phyloP scores from a whole-genome alignment of 30 jellyfish, hydroid and myxozoan species.

The Hydra vulgaris region DNA sequence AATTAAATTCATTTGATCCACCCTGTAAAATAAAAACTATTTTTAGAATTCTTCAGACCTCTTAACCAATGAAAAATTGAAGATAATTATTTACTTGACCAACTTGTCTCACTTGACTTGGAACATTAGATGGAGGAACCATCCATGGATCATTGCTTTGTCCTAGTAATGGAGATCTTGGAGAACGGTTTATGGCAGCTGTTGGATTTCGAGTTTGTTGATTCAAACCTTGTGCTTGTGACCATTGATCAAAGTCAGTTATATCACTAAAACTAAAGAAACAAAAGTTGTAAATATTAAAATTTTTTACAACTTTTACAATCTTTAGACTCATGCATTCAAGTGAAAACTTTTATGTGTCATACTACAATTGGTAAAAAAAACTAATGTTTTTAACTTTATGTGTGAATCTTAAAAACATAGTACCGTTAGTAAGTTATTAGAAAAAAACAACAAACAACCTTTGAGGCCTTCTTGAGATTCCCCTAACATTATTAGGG shows the following conservation, averaged over 20 bases:
- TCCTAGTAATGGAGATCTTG: slow-evolving; percentile 74
- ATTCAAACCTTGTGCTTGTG: slow-evolving; percentile 19
- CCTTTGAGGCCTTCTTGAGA: slow-evolving; percentile 10
- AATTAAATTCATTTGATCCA: slow-evolving; percentile 31
- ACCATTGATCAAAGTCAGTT: slow-evolving; percentile 81
- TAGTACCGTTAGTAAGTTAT: too few species aligned
- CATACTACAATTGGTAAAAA: too few species aligned
- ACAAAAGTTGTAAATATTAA: neutral
- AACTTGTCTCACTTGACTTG: neutral
- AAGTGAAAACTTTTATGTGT: too few species aligned
- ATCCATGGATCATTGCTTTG: slow-evolving; percentile 97
- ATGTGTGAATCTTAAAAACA: too few species aligned
- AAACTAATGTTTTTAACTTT: too few species aligned
- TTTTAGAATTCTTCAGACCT: too few species aligned
- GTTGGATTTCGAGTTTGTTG: slow-evolving; percentile 30
- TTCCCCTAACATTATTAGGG: neutral
- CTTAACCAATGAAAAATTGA: too few species aligned
- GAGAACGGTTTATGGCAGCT: slow-evolving; percentile 42
- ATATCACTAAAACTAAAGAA: slow-evolving; percentile 9
- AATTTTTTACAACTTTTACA: too few species aligned
- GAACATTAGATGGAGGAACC: slow-evolving; percentile 42
- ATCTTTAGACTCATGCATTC: too few species aligned
- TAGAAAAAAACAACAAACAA: neutral
- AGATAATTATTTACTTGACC: too few species aligned
- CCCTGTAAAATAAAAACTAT: neutral